These are phyloP conservation scores for Tricholauxania praeusta DNA, from an alignment of 2,888 invertebrate genomes.

Conservation along the genomic window DNA sequence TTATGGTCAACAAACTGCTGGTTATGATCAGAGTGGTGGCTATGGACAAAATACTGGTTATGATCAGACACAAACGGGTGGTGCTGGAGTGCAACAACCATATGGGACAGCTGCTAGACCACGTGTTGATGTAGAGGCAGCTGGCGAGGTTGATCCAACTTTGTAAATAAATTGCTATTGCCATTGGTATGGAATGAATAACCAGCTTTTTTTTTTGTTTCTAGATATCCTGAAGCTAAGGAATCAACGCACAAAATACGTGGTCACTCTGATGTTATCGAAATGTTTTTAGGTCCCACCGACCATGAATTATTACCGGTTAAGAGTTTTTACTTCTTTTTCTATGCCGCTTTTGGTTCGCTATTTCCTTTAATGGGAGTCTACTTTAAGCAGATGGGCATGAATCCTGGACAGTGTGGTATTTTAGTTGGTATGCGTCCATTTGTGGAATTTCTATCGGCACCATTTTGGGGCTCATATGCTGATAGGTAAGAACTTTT, in stretches of 20 bases:
- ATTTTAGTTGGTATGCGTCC: conserved; percentile 95
- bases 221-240: conserved; percentile 85
- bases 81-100: conserved; percentile 47
- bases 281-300: conserved; percentile 84
- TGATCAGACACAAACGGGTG: neutral
- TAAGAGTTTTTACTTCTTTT: conserved; percentile 99
- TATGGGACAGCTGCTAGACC: conserved; percentile 71
- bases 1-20: conserved; percentile 43
- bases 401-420: conserved; percentile 97
- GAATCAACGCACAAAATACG: conserved; percentile 92
- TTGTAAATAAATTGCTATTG: conserved; percentile 69
- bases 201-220: neutral
- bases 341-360: conserved; percentile 98
- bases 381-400: conserved; percentile 99
- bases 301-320: conserved; percentile 94
- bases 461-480: conserved; percentile 97
- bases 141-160: conserved; percentile 87
- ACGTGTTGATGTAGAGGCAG: conserved; percentile 84
- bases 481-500: conserved; percentile 78
- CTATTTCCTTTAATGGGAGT: conserved; percentile 98
- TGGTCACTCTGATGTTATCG: conserved; percentile 85
- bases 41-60: conserved; percentile 45
- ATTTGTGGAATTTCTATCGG: conserved; percentile 96
- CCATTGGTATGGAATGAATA: neutral
- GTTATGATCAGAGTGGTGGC: conserved; percentile 48